Base-by-base conservation (phyloP, 30 jellyfish, hydroid and myxozoan species). In the Morbakka virulenta region DNA sequence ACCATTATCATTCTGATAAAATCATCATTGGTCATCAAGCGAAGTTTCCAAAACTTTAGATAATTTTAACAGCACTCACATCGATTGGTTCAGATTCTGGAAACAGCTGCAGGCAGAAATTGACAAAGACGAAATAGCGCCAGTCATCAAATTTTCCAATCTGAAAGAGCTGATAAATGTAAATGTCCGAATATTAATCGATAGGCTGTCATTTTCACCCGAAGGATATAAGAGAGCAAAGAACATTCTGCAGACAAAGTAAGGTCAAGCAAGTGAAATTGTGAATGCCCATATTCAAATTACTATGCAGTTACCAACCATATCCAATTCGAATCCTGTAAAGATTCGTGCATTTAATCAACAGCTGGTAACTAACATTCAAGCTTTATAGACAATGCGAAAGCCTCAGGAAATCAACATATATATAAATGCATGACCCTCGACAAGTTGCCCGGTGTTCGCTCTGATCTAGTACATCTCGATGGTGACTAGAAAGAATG, bases 11-110 rank as follows among this genome's bases (percentile, higher is more conserved):
- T n/a, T n/a, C n/a, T n/a, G n/a, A n/a, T n/a, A n/a, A n/a, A n/a
- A n/a, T n/a, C n/a, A n/a, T n/a, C n/a, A n/a, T n/a, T n/a, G n/a
- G 76, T 12, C 61, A 41, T 13, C 74, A 79, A 47, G 31, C 83
- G 32, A 79, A 79, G 50, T 35, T 64, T 1, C 83, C 89, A 62
- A 73, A 77, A 17, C 66, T 63, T 2, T 72, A 77, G 47, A 62
- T 77, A 66, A 67, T 76, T 81, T 69, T 61, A 82, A 81, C 31
- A 86, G 87, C 14, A 81, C 70, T 27, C 93, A 81, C 33, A 26
- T 70, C 11, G 93, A 81, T 50, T 81, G 87, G 93, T 71, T 52
- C 31, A 81, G 93, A 41, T 70, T 81, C 64, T 81, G 93, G 87
- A 65, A 76, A 31, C 82, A 49, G 3, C 47, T 78, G 41, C 70